Evolutionary conservation across 1,140 invertebrate species (phyloP).

Genomic region (Oryzaephilus surinamensis): DNA sequence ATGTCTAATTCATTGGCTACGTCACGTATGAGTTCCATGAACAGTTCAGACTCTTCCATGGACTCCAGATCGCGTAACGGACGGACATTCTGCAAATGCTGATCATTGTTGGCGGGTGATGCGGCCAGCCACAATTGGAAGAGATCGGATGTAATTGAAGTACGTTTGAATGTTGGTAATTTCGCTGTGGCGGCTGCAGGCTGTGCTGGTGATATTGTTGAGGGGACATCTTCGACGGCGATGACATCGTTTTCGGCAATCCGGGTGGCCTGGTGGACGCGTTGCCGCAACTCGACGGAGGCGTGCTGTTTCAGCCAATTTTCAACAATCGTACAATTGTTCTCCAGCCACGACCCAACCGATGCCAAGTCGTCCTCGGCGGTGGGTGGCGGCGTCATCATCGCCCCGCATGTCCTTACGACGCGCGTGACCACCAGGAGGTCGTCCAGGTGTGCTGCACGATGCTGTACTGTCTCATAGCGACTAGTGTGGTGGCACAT

Average conservation of each 20-base stretch:
- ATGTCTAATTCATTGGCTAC: conserved; percentile 90
- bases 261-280: conserved; percentile 37
- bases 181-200: conserved; percentile 6
- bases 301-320: conserved; percentile 64
- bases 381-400: conserved; percentile 22
- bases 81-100: conserved; percentile 30
- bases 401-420: conserved; percentile 27
- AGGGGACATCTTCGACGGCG: no score
- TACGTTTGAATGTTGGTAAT: conserved; percentile 41
- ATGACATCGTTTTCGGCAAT: no score
- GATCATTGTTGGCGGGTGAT: conserved; percentile 53
- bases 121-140: conserved; percentile 72
- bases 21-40: conserved; percentile 88
- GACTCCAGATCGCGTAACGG: conserved; percentile 24
- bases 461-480: conserved; percentile 17
- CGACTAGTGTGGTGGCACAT: conserved; percentile 22
- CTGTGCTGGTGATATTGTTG: conserved; percentile 2
- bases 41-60: conserved; percentile 62
- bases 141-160: conserved; percentile 73
- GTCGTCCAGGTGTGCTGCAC: conserved; percentile 21
- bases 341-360: conserved; percentile 40
- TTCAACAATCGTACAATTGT: conserved; percentile 50
- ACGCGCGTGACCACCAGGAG: conserved; percentile 21
- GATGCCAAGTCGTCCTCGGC: conserved; percentile 23
- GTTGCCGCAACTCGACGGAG: conserved; percentile 47